Evolutionary conservation across 2,888 invertebrate genomes (phyloP).

Genomic region (Lottia gigantea): DNA sequence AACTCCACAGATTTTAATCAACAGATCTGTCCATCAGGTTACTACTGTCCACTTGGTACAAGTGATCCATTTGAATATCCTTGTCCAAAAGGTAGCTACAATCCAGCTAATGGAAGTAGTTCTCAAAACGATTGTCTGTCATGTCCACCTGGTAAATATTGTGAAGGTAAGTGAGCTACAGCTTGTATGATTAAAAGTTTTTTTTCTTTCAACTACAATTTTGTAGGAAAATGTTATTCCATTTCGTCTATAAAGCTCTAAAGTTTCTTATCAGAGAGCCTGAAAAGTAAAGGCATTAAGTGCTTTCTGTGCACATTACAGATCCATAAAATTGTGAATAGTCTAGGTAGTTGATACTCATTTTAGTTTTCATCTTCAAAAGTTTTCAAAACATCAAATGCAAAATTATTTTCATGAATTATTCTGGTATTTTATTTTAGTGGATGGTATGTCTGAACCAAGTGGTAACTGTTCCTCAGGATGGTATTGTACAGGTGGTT

Average conservation of each 20-base stretch:
- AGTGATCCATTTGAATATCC: slow-evolving; percentile 52
- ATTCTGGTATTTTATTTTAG: slow-evolving; percentile 33
- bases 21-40: slow-evolving; percentile 58
- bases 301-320: too few species aligned
- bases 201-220: background rate
- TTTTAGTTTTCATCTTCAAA: too few species aligned
- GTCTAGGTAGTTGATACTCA: too few species aligned
- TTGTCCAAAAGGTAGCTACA: slow-evolving; percentile 60
- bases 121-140: slow-evolving; percentile 49
- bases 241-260: too few species aligned
- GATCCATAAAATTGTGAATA: too few species aligned
- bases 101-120: slow-evolving; percentile 52
- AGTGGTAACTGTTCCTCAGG: slow-evolving; percentile 61
- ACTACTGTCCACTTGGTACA: slow-evolving; percentile 62
- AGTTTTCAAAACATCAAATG: too few species aligned
- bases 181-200: too few species aligned
- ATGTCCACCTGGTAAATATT: slow-evolving; percentile 63
- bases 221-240: background rate
- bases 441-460: slow-evolving; percentile 54
- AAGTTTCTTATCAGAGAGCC: too few species aligned
- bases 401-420: too few species aligned
- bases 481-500: slow-evolving; percentile 63
- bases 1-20: slow-evolving; percentile 53
- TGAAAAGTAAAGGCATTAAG: too few species aligned
- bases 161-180: slow-evolving; percentile 49